Conservation (phyloP, 2,888 invertebrate species). For the Slavum lentiscoides region DNA sequence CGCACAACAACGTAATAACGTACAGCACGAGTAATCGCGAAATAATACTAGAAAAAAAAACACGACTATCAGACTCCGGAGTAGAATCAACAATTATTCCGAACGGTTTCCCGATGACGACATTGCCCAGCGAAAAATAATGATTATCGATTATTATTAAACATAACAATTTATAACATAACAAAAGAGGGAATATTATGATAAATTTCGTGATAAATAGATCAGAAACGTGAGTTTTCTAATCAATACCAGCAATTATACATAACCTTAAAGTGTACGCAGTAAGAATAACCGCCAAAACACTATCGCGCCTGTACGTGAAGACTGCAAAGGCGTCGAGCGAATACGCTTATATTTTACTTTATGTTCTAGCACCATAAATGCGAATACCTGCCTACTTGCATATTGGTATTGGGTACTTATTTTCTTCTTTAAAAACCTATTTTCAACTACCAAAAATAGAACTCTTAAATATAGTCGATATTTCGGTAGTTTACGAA, state of each 20-base stretch:
- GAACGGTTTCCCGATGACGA: not conserved
- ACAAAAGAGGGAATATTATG: constrained; percentile 6
- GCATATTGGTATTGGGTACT: no score
- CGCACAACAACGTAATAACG: not conserved
- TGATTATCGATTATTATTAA: not conserved
- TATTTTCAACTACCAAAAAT: no score
- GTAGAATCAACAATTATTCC: not conserved
- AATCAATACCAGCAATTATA: constrained; percentile 21
- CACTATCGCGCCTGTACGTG: not conserved
- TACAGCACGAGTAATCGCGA: not conserved
- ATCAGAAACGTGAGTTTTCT: constrained; percentile 18
- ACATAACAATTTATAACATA: no score
- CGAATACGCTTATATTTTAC: not conserved
- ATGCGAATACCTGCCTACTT: no score
- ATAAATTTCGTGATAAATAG: constrained; percentile 12
- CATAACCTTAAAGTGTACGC: constrained; percentile 36
- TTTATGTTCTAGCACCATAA: no score
- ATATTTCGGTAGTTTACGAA: no score
- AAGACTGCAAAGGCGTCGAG: not conserved
- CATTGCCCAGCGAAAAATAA: not conserved
- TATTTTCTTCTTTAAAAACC: no score
- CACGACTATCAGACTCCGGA: not conserved
- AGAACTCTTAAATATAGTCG: no score
- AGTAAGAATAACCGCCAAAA: constrained; percentile 33
- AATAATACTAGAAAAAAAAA: not conserved